Evolutionary conservation across 1,140 invertebrate species (phyloP), one percentile per base, ranked within the genome.

Genomic region (Sarcophaga bullata): DNA sequence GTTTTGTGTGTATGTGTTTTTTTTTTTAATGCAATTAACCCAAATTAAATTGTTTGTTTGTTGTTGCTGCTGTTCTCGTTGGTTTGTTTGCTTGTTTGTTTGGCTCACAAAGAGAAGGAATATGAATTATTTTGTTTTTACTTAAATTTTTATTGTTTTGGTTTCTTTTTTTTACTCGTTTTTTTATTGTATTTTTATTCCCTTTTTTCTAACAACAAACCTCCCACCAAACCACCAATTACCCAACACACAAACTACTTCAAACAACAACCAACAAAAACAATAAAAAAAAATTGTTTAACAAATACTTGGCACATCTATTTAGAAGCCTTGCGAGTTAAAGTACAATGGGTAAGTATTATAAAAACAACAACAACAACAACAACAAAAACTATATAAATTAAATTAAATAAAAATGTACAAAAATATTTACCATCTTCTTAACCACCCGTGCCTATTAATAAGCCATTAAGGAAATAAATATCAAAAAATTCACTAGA

Each of bases 271-370:
- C 25, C 25, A 37, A 37, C 25, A 37, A 37, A 1, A 37, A 37
- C 25, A 37, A 37, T 2, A 37, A 37, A 1, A 37, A 37, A 1
- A 37, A 37, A 37, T 37, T 37, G 25, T 37, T 37, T 37, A 37
- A 37, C 25, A 37, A 37, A 37, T 37, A 37, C 25, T 37, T 37
- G 25, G 25, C 25, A 37, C 17, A 72, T 19, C 48, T 50, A 78
- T 37, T 37, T 81, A 89, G 88, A 88, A 82, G 86, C 84, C 81
- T 84, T 89, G 83, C 86, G 88, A 83, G 87, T 89, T 75, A 89
- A 87, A 85, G 88, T 89, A 83, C 88, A 89, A 73, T 89, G 88
- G 88, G 88, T 89, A 81, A 89, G 88, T 88, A 82, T n/a, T 58
- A 58, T 68, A 68, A 4, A 68, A 17, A 17, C 10, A 68, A 68